phyloP scores from a whole-genome alignment of 2,113 vertebrate species.

The Otis tarda region DNA sequence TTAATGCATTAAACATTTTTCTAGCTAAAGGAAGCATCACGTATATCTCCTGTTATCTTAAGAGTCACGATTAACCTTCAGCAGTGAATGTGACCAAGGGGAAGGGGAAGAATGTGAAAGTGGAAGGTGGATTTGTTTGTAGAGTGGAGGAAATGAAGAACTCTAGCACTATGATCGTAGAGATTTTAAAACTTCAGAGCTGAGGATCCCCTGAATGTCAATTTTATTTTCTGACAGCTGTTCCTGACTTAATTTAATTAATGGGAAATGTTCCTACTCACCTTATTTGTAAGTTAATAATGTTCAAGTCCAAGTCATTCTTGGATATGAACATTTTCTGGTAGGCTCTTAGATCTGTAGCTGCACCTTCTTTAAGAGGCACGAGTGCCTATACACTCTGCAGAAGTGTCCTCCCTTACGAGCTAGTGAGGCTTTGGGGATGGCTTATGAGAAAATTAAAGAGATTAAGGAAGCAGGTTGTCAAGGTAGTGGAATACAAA shows the following conservation, averaged over 20 bases:
- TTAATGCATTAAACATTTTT: slow-evolving; percentile 19
- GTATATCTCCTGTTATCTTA: background rate
- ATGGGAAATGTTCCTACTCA: background rate
- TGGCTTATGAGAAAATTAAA: background rate
- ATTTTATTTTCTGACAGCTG: background rate
- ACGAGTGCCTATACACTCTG: background rate
- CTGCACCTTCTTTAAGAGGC: background rate
- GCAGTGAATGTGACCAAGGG: background rate
- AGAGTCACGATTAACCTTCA: background rate
- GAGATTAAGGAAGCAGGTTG: background rate
- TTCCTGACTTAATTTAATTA: background rate
- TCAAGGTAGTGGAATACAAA: background rate
- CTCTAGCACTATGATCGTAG: background rate
- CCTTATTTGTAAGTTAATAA: background rate
- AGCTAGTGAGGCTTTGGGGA: background rate
- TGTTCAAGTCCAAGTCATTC: background rate
- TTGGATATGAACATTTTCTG: background rate
- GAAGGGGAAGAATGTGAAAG: background rate
- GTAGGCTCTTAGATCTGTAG: background rate
- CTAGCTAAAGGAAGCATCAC: background rate
- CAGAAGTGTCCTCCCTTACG: background rate
- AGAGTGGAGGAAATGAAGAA: background rate
- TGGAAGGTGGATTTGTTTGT: background rate
- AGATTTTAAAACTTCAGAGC: background rate
- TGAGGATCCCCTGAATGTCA: background rate